Base-by-base conservation (phyloP, 2,113 vertebrate genomes). In the Cyprinus carpio region DNA sequence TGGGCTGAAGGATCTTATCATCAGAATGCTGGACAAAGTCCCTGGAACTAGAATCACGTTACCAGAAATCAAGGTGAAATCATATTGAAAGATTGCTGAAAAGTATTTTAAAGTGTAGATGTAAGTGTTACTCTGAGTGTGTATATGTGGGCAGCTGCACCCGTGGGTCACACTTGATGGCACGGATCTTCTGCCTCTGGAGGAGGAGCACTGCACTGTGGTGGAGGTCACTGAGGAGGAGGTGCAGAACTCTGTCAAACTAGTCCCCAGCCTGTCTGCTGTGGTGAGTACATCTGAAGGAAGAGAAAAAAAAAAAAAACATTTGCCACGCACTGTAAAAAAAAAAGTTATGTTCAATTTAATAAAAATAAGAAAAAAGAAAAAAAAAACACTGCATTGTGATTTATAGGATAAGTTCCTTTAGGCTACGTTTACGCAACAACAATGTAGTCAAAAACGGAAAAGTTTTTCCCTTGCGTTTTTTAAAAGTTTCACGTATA, bases 211-310 rank as follows among this genome's bases (percentile, higher is more conserved):
- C 87, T 99, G 97, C 89, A 95, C 93, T 0, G 87, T 95, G 71
- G 95, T 99, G 90, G 97, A 98, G 91, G 97, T 99, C 85, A 99
- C 97, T 0, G 96, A 97, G 85, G 97, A 99, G 90, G 98, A 99
- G 91, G 96, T 99, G 88, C 94, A 97, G 92, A 98, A 99, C 93
- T 98, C 97, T 0, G 90, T 99, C 87, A 98, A 93, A 90, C 96
- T 96, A 2, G 96, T 99, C 88, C 94, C 98, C 7, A 98, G 97
- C 90, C 94, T 99, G 84, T 97, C 98, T 69, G 90, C 97, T 0
- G 95, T 99, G 96, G 97, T 99, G 93, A 27, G 97, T 89, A 51
- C 83, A 9, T 18, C 20, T 71, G 13, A 43, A 18, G 16, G 11
- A 43, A 16, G 40, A 23, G 46, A 43, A 43, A 43, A 43, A 43